phyloP scores from a whole-genome alignment of 2,113 vertebrate genomes.

The Tragelaphus imberbis region DNA sequence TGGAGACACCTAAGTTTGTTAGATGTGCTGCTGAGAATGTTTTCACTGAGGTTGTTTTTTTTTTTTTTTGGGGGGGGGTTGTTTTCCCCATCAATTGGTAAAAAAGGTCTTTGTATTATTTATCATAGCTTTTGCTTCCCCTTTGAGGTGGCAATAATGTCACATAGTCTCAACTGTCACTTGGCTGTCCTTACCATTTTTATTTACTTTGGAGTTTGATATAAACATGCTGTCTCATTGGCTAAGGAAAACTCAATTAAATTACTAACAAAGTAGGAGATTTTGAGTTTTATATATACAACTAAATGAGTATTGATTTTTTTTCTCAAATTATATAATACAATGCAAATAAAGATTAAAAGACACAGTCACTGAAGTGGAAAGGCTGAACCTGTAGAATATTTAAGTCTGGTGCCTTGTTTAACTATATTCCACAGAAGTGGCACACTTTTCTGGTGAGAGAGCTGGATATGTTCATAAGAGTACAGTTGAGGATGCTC shows the following conservation, averaged over 20 bases:
- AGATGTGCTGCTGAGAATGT: neutral
- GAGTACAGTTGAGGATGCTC: neutral
- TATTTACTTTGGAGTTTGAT: neutral
- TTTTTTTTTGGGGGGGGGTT: neutral
- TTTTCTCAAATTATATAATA: neutral
- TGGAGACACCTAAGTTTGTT: neutral
- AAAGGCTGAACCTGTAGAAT: neutral
- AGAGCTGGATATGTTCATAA: neutral
- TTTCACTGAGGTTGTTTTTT: neutral
- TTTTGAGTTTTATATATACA: neutral
- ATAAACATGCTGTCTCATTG: neutral
- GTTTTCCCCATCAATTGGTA: neutral
- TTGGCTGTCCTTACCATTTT: neutral
- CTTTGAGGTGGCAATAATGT: neutral
- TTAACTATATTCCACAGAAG: neutral
- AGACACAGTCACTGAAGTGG: neutral
- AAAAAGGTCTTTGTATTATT: neutral
- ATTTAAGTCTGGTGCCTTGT: neutral
- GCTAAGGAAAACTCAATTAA: neutral
- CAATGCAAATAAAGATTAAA: neutral
- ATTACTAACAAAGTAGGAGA: neutral
- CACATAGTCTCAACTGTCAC: slow-evolving; percentile 18
- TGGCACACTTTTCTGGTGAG: neutral
- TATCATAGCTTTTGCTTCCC: neutral
- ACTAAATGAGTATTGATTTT: neutral